Percentiles rank a stretch among this genome's conserved stretches.
These are phyloP conservation scores for Mesorhabditis spiculigera DNA, from an alignment of 2,888 invertebrate species.

Conservation along the genomic window DNA sequence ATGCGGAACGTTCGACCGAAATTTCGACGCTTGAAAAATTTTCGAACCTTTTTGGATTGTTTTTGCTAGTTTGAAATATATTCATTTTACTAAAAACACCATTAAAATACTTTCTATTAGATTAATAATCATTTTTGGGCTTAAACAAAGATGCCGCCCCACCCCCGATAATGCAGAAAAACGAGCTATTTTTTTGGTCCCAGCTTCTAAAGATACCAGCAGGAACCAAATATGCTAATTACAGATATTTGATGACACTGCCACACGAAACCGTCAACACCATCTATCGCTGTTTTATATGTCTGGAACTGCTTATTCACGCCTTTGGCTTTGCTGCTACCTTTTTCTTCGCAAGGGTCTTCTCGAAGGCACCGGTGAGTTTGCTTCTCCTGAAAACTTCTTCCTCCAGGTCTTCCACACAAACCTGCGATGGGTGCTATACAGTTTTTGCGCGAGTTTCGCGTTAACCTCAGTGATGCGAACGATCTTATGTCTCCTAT, in stretches of 20 bases:
- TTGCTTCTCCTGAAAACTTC: not conserved
- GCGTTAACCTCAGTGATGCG: slow-evolving; percentile 5
- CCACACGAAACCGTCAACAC: slow-evolving; percentile 2
- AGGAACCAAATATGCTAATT: too few species aligned
- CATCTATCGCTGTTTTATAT: not conserved
- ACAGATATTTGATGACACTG: not conserved
- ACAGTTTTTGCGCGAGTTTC: slow-evolving; percentile 6
- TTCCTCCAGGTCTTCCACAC: not conserved
- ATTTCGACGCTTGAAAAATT: too few species aligned
- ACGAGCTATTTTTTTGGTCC: too few species aligned
- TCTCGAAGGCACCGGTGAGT: not conserved
- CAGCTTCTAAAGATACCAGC: too few species aligned
- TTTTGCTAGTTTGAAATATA: too few species aligned
- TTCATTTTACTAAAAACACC: too few species aligned
- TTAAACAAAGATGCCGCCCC: too few species aligned
- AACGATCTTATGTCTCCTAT: not conserved
- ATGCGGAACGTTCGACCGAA: too few species aligned
- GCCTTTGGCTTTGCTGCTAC: slow-evolving; percentile 1
- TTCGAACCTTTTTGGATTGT: too few species aligned
- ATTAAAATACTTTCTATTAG: too few species aligned
- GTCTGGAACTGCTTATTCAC: slow-evolving; percentile 1
- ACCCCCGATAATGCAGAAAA: too few species aligned
- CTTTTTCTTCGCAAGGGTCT: not conserved
- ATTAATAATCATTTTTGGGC: too few species aligned
- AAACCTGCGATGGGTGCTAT: slow-evolving; percentile 1